These are phyloP conservation scores for Drosophila imparisetae DNA, from an alignment of 2,888 invertebrate genomes.

Conservation along the genomic window DNA sequence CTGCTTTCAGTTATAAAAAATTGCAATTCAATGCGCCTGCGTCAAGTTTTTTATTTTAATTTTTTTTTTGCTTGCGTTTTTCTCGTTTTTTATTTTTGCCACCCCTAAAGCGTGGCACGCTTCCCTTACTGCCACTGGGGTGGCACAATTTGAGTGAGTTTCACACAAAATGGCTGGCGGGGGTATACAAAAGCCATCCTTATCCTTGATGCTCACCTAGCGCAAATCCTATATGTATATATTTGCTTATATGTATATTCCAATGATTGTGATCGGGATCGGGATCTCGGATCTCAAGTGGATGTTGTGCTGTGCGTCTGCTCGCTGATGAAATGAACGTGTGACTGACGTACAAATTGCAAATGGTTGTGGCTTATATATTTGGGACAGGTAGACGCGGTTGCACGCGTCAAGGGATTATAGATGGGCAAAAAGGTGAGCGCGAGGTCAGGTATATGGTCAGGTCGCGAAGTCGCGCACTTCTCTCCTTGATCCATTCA, in stretches of 20 bases:
- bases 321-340: conserved; percentile 46
- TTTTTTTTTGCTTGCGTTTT: conserved; percentile 33
- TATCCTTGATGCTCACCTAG: conserved; percentile 49
- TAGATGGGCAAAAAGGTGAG: conserved; percentile 56
- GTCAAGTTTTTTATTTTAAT: conserved; percentile 62
- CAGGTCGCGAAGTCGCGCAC: conserved; percentile 47
- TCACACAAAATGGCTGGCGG: conserved; percentile 51
- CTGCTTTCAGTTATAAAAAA: conserved; percentile 5
- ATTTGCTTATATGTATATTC: conserved; percentile 48
- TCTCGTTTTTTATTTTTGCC: conserved; percentile 61
- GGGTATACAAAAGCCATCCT: conserved; percentile 1
- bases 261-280: conserved; percentile 40
- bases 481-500: conserved; percentile 68
- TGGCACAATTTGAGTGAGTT: conserved; percentile 68
- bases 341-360: conserved; percentile 57
- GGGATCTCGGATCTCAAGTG: not conserved
- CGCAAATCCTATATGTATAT: conserved; percentile 13
- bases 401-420: conserved; percentile 75
- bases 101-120: conserved; percentile 68
- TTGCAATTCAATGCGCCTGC: conserved; percentile 76
- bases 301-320: conserved; percentile 32
- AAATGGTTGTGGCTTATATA: conserved; percentile 58
- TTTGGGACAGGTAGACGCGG: conserved; percentile 40
- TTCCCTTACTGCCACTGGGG: conserved; percentile 17
- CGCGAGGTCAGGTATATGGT: conserved; percentile 66